A percentile compares a stretch with the other conserved stretches of the same genome.
Evolutionary conservation across 2,113 vertebrate genomes (phyloP).

Genomic region (Rhagologus leucostigma): DNA sequence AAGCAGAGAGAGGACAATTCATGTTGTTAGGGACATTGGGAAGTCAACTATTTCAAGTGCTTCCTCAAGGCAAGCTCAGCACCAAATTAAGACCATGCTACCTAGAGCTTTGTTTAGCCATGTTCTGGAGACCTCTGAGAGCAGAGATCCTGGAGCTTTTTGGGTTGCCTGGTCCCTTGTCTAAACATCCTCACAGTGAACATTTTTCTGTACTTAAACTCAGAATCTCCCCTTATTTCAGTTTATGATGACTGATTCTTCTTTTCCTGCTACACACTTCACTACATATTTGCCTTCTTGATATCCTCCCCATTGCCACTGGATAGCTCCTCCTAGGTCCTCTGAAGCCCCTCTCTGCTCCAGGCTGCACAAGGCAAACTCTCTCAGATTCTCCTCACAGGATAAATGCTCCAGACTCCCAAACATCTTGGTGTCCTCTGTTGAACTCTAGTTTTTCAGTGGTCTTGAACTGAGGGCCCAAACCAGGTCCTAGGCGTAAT

Average conservation of each 20-base stretch:
- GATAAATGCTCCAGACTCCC: not conserved
- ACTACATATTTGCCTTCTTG: not conserved
- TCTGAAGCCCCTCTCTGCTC: not conserved
- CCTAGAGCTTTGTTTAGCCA: not conserved
- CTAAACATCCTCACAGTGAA: not conserved
- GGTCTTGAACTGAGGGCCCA: not conserved
- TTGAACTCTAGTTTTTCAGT: not conserved
- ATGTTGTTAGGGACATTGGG: no score
- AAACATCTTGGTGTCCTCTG: accelerated
- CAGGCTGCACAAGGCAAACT: not conserved
- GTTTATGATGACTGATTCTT: not conserved
- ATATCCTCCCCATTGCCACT: not conserved
- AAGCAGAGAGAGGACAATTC: not conserved
- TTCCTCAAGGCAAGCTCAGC: not conserved
- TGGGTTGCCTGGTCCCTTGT: not conserved
- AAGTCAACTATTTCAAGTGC: not conserved
- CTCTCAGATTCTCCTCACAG: not conserved
- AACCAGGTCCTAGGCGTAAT: not conserved
- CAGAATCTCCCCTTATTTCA: not conserved
- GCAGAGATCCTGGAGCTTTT: not conserved
- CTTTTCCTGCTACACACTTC: not conserved
- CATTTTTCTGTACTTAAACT: not conserved
- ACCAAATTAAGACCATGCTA: not conserved
- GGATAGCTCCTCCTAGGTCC: not conserved
- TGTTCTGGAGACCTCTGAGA: not conserved